Percentiles rank a stretch among this genome's conserved stretches.
These are phyloP conservation scores for Agonopterix arenella DNA, from an alignment of 2,888 invertebrate genomes.

Conservation along the genomic window DNA sequence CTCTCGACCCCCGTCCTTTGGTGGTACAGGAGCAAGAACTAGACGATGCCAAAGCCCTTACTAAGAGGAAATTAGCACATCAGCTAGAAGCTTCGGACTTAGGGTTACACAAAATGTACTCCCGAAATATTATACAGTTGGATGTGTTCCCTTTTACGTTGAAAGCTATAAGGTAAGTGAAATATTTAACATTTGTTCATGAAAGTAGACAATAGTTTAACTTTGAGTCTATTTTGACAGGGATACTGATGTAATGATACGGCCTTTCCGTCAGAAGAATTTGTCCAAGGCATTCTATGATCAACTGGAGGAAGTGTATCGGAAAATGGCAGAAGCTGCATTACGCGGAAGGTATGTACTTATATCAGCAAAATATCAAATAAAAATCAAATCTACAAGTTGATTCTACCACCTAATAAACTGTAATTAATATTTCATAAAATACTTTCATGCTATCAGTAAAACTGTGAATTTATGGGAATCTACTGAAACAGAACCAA, in stretches of 20 bases:
- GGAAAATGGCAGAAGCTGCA: conserved; percentile 76
- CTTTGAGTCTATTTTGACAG: conserved; percentile 24
- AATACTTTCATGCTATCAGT: conserved; percentile 49
- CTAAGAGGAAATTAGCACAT: conserved; percentile 81
- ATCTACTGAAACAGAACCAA: conserved; percentile 33
- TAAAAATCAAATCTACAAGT: too few species aligned
- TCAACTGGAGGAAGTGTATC: conserved; percentile 74
- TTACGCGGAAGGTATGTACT: conserved; percentile 75
- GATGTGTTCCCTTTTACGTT: conserved; percentile 80
- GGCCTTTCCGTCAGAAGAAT: conserved; percentile 80
- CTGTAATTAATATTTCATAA: too few species aligned
- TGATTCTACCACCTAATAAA: too few species aligned
- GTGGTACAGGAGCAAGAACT: conserved; percentile 77
- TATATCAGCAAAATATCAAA: not conserved
- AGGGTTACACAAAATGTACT: conserved; percentile 77
- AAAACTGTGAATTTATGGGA: conserved; percentile 57
- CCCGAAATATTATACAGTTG: conserved; percentile 81
- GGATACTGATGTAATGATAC: conserved; percentile 59
- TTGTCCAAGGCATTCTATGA: conserved; percentile 74
- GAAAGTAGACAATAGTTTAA: too few species aligned
- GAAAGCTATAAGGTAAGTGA: conserved; percentile 68
- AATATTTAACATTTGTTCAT: not conserved
- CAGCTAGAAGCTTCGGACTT: conserved; percentile 83
- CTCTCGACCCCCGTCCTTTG: conserved; percentile 81
- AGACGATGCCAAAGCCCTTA: conserved; percentile 78